A percentile compares a stretch with the other conserved stretches of the same genome.
phyloP scores from a whole-genome alignment of 2,888 invertebrate genomes.

The Agrotis ipsilon region DNA sequence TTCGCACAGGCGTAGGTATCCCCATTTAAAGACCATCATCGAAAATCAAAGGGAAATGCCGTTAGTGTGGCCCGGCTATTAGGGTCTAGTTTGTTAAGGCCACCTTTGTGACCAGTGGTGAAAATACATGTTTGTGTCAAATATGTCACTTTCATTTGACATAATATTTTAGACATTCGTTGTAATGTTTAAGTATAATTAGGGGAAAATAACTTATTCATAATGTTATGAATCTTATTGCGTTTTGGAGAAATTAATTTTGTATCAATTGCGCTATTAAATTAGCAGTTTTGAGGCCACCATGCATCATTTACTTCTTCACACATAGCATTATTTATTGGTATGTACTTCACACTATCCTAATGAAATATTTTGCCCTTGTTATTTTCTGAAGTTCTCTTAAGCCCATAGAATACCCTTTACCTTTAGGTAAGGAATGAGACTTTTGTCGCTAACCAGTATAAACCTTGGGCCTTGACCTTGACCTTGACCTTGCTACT shows the following conservation, averaged over 20 bases:
- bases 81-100: too few species aligned
- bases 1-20: too few species aligned
- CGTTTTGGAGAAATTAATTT: not conserved
- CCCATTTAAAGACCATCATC: too few species aligned
- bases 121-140: too few species aligned
- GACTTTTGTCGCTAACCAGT: too few species aligned
- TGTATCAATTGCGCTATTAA: too few species aligned
- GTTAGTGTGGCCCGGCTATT: not conserved
- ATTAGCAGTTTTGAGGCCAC: not conserved
- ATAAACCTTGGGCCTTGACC: too few species aligned
- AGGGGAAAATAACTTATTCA: not conserved
- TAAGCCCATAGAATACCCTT: not conserved
- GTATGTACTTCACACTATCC: not conserved
- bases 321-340: not conserved
- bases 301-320: not conserved
- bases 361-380: not conserved
- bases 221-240: not conserved
- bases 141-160: not conserved
- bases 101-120: too few species aligned
- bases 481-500: too few species aligned
- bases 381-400: not conserved
- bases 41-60: too few species aligned
- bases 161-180: conserved; percentile 6
- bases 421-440: too few species aligned
- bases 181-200: conserved; percentile 5